Base-by-base conservation (phyloP, 2,113 vertebrate genomes). In the Camelus dromedarius region DNA sequence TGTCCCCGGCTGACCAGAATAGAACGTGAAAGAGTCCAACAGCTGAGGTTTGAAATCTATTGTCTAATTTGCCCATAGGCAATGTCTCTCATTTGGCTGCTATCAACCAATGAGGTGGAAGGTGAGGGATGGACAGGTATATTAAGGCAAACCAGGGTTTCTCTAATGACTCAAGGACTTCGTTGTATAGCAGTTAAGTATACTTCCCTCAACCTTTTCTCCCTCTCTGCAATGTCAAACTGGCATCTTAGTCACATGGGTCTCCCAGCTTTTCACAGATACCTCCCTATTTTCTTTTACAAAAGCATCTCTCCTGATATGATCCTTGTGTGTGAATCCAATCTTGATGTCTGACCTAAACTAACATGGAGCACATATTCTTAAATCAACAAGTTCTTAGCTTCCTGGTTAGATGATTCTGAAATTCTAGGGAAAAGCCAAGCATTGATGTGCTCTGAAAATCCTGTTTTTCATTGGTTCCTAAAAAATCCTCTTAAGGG, bases 371-470 rank as follows among this genome's bases (percentile, higher is more conserved):
- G 0, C n/a, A 42, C 54, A 4, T 58, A 30, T 91, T 75, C 9
- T 79, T 88, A 79, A 84, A 60, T 67, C 13, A 72, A 8, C 11
- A 38, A 83, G 5, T 52, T 77, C 30, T 84, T 22, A 80, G 15
- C 3, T n/a, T 88, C n/a, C 18, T 60, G 28, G 1, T 58, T 56
- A 76, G 28, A 72, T 35, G 28, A 66, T 92, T 60, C 58, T 92
- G 46, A 93, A 75, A 48, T 96, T 38, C 22, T 26, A 54, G 5
- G 26, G 30, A 52, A 81, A 95, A 93, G 28, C 30, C 48, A 88
- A 12, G 54, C 28, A 58, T 2, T 19, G 8, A 83, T 12, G 58
- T 60, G 14, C 16, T 28, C 66, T 54, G 7, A 89, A 67, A 80
- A 50, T 62, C 22, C 2, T 88, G 3, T 18, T 46, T 93, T 91